These are phyloP conservation scores for Tetramorium alpestre DNA, from an alignment of 1,140 invertebrate genomes.

Conservation along the genomic window DNA sequence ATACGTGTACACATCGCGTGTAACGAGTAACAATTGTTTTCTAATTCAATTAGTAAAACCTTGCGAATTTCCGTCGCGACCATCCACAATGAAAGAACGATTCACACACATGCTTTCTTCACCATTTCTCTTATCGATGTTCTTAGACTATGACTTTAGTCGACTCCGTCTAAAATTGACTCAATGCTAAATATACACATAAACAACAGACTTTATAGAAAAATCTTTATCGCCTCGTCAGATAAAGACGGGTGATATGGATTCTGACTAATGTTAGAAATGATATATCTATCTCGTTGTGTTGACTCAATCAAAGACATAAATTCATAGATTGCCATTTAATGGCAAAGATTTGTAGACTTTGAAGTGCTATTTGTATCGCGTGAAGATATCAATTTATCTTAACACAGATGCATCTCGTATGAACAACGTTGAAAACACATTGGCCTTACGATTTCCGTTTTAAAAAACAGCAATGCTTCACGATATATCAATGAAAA, in stretches of 20 bases:
- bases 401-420: conserved; percentile 33
- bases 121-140: conserved; percentile 35
- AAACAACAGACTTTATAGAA: background rate
- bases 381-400: conserved; percentile 54
- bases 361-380: conserved; percentile 27
- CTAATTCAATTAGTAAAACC: conserved; percentile 81
- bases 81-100: background rate
- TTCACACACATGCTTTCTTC: background rate
- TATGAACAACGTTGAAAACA: background rate
- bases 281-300: background rate
- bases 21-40: conserved; percentile 77
- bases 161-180: background rate
- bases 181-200: background rate
- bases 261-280: conserved; percentile 14
- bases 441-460: background rate
- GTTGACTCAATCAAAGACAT: conserved; percentile 38
- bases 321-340: conserved; percentile 45
- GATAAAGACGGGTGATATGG: conserved; percentile 1
- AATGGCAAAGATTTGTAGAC: conserved; percentile 37
- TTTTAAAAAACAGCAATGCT: background rate
- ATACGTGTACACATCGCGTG: background rate
- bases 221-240: background rate
- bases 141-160: background rate
- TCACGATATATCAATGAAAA: conserved; percentile 32
- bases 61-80: conserved; percentile 75